Percentiles rank a stretch among this genome's conserved stretches.
Evolutionary conservation across 2,797 vertebrate species (phyloP).

Genomic region (Morus bassanus): DNA sequence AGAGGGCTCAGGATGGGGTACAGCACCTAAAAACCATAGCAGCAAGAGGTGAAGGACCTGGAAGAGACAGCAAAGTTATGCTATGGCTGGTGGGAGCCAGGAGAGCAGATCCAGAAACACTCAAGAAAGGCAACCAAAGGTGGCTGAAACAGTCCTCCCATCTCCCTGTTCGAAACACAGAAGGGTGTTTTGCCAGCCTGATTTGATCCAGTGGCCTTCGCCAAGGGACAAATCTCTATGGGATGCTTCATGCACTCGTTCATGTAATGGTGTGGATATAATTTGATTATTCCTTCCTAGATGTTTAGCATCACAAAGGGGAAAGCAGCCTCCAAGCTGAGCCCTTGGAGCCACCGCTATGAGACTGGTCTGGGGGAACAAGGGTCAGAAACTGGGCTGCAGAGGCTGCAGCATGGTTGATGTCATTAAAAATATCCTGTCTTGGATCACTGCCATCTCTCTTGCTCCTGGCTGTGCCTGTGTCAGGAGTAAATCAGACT

Average conservation of each 20-base stretch:
- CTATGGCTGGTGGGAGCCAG: neutral
- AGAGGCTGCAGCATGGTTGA: neutral
- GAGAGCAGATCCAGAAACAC: neutral
- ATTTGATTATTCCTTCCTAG: slow-evolving; percentile 32
- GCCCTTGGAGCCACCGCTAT: neutral
- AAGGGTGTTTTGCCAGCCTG: neutral
- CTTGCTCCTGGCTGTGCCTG: neutral
- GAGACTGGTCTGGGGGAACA: neutral
- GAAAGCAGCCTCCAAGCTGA: neutral
- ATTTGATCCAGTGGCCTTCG: neutral
- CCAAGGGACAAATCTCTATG: neutral
- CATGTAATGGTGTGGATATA: neutral
- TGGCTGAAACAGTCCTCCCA: neutral
- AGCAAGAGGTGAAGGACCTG: neutral
- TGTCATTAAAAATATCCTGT: neutral
- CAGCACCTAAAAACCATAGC: neutral
- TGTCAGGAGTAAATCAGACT: neutral
- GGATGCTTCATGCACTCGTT: neutral
- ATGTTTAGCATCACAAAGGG: slow-evolving; percentile 7
- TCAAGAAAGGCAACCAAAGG: neutral
- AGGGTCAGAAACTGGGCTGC: neutral
- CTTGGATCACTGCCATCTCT: neutral
- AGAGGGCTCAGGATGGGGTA: neutral
- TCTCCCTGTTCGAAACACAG: too few species aligned
- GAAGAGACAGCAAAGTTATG: neutral